Conservation (phyloP, 2,888 invertebrate species). For the Chrysolina oricalcia region DNA sequence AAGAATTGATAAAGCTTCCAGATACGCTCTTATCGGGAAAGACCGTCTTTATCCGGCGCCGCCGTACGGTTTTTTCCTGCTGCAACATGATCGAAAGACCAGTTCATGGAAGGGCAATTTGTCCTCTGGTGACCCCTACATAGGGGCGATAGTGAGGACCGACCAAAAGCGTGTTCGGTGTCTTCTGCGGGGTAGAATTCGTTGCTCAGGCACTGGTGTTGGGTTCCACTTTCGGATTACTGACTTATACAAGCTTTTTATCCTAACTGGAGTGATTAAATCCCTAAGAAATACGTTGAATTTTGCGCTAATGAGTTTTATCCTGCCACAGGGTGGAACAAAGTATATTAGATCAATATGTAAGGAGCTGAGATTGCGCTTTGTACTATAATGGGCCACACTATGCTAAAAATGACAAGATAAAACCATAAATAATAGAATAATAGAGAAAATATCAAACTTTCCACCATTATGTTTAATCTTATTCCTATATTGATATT, state of each 20-base stretch:
- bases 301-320: constrained; percentile 9
- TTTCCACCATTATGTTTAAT: too few species aligned
- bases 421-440: too few species aligned
- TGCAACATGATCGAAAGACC: not conserved
- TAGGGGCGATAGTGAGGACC: constrained; percentile 14
- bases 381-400: too few species aligned
- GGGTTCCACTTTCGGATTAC: constrained; percentile 46
- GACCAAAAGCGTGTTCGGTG: not conserved
- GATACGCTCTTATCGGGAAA: constrained; percentile 23
- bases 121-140: not conserved
- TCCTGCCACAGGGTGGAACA: not conserved
- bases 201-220: constrained; percentile 39
- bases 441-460: too few species aligned
- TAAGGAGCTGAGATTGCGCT: too few species aligned
- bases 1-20: constrained; percentile 34
- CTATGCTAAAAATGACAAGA: too few species aligned
- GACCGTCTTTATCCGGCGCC: constrained; percentile 33
- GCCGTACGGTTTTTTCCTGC: constrained; percentile 2
- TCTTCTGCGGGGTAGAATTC: constrained; percentile 27
- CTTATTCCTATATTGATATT: too few species aligned
- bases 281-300: constrained; percentile 1
- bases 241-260: constrained; percentile 39
- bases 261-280: constrained; percentile 35
- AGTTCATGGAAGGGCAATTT: not conserved
- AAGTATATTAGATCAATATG: not conserved